Conservation (phyloP, 2,797 vertebrate species). For the Falco cherrug region DNA sequence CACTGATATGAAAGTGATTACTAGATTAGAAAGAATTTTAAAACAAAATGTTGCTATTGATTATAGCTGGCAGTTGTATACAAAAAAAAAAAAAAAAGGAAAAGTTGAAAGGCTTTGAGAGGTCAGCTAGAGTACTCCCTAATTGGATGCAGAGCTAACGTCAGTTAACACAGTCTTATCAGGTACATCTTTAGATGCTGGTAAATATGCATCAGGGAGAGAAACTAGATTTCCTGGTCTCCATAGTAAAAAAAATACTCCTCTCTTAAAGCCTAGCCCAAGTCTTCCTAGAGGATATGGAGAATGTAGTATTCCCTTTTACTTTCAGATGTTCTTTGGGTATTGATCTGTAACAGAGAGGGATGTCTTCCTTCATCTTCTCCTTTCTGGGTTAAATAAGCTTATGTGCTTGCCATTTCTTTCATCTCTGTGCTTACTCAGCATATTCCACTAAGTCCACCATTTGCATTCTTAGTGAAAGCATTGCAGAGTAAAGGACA, state of each 20-base stretch:
- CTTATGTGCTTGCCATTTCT: not conserved
- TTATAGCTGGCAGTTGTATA: not conserved
- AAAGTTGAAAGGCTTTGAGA: not conserved
- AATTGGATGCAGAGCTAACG: not conserved
- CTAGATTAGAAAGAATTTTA: not conserved
- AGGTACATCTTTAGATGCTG: not conserved
- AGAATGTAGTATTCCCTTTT: not conserved
- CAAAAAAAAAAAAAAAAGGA: not conserved
- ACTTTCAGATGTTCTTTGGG: not conserved
- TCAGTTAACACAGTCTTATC: not conserved
- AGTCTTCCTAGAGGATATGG: not conserved
- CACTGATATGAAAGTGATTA: not conserved
- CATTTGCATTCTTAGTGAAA: not conserved
- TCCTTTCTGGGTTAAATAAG: not conserved
- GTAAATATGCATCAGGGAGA: not conserved
- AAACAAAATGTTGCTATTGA: not conserved
- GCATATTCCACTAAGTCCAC: not conserved
- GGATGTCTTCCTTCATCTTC: not conserved
- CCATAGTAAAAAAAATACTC: not conserved
- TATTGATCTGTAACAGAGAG: not conserved
- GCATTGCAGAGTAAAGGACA: not conserved
- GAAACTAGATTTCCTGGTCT: not conserved
- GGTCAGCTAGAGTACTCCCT: not conserved
- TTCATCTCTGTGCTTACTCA: not conserved
- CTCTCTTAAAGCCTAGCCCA: not conserved